Conservation (phyloP, 2,113 vertebrate genomes). For the Mormyrus iriodes region DNA sequence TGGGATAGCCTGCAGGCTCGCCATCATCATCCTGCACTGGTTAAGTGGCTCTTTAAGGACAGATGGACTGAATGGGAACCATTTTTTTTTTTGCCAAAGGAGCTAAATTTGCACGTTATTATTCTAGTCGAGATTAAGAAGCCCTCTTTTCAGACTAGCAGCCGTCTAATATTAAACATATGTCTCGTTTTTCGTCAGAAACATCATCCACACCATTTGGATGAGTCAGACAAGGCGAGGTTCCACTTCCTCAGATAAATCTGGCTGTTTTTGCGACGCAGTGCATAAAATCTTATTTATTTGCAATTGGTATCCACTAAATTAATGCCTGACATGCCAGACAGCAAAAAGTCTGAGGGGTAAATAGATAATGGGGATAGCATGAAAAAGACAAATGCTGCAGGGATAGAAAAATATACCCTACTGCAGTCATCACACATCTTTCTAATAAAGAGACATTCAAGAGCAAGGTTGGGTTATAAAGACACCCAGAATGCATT, state of each 20-base stretch:
- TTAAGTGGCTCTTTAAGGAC: background rate
- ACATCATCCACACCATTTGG: background rate
- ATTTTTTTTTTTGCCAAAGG: background rate
- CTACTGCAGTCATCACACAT: background rate
- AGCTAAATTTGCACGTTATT: background rate
- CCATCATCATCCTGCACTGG: background rate
- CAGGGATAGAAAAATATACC: background rate
- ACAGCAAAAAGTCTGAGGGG: background rate
- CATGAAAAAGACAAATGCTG: background rate
- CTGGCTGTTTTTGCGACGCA: background rate
- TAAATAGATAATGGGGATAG: background rate
- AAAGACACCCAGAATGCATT: slow-evolving; percentile 8
- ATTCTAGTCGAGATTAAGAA: background rate
- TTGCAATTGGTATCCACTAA: background rate
- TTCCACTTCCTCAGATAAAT: background rate
- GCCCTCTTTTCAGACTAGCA: background rate
- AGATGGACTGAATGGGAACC: background rate
- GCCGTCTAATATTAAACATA: too few species aligned
- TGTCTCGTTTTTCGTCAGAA: background rate
- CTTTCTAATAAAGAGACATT: slow-evolving; percentile 14
- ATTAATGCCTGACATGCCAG: slow-evolving; percentile 1
- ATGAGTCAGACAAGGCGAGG: background rate
- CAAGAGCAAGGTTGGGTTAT: background rate
- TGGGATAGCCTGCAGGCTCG: background rate
- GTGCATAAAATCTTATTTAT: slow-evolving; percentile 15